A percentile compares a stretch with the other conserved stretches of the same genome.
Evolutionary conservation across 2,797 vertebrate genomes (phyloP).

Genomic region (Tinamus major): DNA sequence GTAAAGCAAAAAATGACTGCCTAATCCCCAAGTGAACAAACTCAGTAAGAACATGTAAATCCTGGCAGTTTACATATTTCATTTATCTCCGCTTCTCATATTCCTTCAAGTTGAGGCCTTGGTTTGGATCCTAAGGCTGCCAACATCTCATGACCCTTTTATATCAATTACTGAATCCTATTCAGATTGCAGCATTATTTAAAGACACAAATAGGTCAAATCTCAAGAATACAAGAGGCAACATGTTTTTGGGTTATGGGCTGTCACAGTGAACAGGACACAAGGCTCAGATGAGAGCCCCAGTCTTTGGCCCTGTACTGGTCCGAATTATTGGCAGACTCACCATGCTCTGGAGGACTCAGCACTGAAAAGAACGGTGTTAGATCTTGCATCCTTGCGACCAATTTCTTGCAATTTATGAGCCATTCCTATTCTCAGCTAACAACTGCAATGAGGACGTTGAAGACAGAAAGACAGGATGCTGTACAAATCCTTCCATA

Average conservation of each 20-base stretch:
- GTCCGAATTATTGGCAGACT: background rate
- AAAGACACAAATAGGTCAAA: background rate
- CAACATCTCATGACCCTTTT: background rate
- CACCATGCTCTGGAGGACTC: background rate
- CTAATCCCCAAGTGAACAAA: background rate
- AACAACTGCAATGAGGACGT: background rate
- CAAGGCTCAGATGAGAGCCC: background rate
- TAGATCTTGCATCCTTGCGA: background rate
- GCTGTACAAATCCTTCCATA: background rate
- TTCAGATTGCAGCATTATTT: background rate
- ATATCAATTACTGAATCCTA: background rate
- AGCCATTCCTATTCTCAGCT: background rate
- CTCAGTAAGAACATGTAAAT: background rate
- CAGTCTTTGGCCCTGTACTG: background rate
- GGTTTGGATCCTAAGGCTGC: background rate
- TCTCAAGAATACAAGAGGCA: background rate
- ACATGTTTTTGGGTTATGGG: background rate
- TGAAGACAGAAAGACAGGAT: background rate
- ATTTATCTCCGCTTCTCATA: background rate
- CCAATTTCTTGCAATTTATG: background rate
- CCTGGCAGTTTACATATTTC: background rate
- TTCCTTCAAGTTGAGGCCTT: background rate
- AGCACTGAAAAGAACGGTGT: background rate
- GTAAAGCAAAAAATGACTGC: background rate
- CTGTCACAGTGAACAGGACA: background rate